Percentiles rank a stretch among this genome's conserved stretches.
phyloP scores from a whole-genome alignment of 2,797 vertebrate species.

The Diplodus puntazzo region DNA sequence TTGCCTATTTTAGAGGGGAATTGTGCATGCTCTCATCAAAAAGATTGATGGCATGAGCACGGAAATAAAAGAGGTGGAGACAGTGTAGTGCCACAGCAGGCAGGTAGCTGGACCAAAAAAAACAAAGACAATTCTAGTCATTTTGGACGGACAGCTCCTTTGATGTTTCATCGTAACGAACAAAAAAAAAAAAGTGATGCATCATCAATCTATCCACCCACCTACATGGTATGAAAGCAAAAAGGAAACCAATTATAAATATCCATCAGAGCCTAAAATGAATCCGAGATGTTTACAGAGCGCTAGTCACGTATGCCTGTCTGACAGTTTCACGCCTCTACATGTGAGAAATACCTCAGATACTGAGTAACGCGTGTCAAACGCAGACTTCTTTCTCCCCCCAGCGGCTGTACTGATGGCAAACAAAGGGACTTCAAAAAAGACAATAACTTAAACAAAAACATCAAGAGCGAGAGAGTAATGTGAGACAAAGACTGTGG shows the following conservation, averaged over 20 bases:
- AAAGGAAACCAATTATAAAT: constrained; percentile 72
- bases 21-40: constrained; percentile 72
- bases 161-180: constrained; percentile 65
- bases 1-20: constrained; percentile 75
- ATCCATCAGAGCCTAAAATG: constrained; percentile 64
- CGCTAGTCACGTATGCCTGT: constrained; percentile 43
- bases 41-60: constrained; percentile 74
- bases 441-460: neutral
- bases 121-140: constrained; percentile 56
- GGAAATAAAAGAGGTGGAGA: constrained; percentile 70
- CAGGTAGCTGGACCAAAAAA: constrained; percentile 67
- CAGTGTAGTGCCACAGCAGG: constrained; percentile 54
- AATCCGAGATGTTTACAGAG: constrained; percentile 55
- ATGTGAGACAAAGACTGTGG: neutral
- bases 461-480: neutral
- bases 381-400: neutral
- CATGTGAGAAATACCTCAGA: constrained; percentile 45
- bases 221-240: constrained; percentile 49
- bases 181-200: constrained; percentile 26
- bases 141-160: constrained; percentile 66
- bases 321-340: constrained; percentile 41
- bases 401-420: constrained; percentile 6
- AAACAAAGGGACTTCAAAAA: neutral
- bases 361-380: constrained; percentile 21
- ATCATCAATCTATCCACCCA: constrained; percentile 54